phyloP scores from a whole-genome alignment of 2,888 invertebrate species.

The Junonia oenone region DNA sequence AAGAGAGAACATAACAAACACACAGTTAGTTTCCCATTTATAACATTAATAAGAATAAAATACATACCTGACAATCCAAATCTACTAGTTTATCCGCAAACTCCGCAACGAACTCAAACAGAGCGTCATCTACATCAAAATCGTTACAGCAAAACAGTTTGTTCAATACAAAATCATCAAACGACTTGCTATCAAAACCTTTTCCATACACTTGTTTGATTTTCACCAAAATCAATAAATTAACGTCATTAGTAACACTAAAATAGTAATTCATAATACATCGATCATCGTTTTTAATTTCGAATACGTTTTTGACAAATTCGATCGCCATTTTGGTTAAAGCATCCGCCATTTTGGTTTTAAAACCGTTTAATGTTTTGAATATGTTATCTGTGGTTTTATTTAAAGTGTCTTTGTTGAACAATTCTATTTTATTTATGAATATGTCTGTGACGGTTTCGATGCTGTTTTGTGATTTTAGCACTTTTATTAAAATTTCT shows the following conservation, averaged over 20 bases:
- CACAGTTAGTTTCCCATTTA: no score
- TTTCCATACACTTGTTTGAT: neutral
- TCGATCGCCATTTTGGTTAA: conserved; percentile 26
- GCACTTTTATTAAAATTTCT: conserved; percentile 33
- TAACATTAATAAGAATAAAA: neutral
- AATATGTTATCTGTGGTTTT: conserved; percentile 27
- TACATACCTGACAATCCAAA: neutral
- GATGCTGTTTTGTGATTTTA: conserved; percentile 33
- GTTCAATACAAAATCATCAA: neutral
- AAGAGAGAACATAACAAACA: no score
- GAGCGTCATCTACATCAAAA: neutral
- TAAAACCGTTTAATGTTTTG: conserved; percentile 19
- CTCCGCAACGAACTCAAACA: conserved; percentile 5
- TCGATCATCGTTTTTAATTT: neutral
- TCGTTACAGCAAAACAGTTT: neutral
- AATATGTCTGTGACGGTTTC: conserved; percentile 37
- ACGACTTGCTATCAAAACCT: neutral
- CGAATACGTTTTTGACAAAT: conserved; percentile 32
- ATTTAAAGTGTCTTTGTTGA: conserved; percentile 28
- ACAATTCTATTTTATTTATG: conserved; percentile 45
- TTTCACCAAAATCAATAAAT: conserved; percentile 6
- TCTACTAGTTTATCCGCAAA: neutral
- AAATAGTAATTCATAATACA: conserved; percentile 3
- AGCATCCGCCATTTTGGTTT: conserved; percentile 15
- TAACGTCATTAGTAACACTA: neutral